A percentile compares a stretch with the other conserved stretches of the same genome.
These are phyloP conservation scores for Pristionchus arcanus DNA, from an alignment of 2,888 invertebrate genomes.

Conservation along the genomic window DNA sequence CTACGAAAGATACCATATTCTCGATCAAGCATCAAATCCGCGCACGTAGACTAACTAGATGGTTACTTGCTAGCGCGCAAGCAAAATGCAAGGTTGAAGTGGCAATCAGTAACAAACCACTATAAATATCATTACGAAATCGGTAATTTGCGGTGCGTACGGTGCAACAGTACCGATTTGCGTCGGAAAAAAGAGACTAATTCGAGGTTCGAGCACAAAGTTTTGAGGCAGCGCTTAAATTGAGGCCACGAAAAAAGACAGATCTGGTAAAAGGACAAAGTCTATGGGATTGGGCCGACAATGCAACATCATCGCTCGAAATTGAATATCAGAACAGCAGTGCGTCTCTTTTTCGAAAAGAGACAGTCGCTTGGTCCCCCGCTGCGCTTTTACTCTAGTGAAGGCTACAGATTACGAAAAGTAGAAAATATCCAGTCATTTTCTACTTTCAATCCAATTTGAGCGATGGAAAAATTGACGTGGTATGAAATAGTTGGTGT, in stretches of 20 bases:
- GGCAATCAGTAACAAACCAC: background rate
- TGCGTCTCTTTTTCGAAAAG: background rate
- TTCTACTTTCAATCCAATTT: background rate
- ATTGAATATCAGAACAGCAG: background rate
- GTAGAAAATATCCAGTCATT: background rate
- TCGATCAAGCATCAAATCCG: no score
- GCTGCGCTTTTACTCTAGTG: background rate
- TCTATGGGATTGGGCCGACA: background rate
- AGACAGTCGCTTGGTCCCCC: background rate
- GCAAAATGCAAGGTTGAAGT: constrained; percentile 12
- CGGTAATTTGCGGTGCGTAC: background rate
- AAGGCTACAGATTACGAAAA: background rate
- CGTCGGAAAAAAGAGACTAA: no score
- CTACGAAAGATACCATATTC: no score
- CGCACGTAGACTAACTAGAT: background rate
- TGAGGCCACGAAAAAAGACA: no score
- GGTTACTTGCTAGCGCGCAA: background rate
- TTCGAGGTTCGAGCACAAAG: no score
- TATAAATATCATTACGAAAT: background rate
- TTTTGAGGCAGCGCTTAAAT: no score
- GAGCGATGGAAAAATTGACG: background rate
- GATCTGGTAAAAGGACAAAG: no score
- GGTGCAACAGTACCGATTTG: no score
- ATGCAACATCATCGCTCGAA: background rate
- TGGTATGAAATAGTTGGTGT: background rate